These are phyloP conservation scores for Orthosia gothica DNA, from an alignment of 2,888 invertebrate species.

Conservation along the genomic window DNA sequence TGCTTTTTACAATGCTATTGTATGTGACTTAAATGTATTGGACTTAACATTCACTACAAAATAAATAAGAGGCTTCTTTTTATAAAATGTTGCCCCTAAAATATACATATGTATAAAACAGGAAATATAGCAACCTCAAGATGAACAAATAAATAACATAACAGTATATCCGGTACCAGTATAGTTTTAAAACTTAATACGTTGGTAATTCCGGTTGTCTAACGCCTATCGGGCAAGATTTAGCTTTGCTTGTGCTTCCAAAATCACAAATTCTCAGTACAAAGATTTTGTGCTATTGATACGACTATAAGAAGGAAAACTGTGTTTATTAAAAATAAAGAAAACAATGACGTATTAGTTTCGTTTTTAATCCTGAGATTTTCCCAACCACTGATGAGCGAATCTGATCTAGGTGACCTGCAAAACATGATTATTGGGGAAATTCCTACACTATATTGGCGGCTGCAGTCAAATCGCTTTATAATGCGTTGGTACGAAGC, in stretches of 20 bases:
- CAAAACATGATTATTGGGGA: background rate
- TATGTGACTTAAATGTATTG: slow-evolving; percentile 36
- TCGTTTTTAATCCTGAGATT: background rate
- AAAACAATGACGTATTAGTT: background rate
- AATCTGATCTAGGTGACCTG: background rate
- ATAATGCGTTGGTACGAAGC: too few species aligned
- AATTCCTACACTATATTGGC: background rate
- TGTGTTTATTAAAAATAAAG: background rate
- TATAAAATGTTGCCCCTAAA: slow-evolving; percentile 2
- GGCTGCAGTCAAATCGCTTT: too few species aligned
- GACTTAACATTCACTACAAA: background rate
- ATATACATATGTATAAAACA: background rate
- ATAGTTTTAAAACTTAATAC: background rate
- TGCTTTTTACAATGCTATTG: slow-evolving; percentile 50
- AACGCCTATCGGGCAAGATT: background rate
- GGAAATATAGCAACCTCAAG: slow-evolving; percentile 12
- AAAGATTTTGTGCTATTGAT: background rate
- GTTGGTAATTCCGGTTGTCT: background rate
- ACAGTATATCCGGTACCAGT: background rate
- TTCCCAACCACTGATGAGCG: background rate
- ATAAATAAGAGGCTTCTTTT: background rate
- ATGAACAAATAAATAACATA: slow-evolving; percentile 8
- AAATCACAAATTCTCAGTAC: background rate
- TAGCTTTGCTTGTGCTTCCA: background rate
- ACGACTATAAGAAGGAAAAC: background rate